Conservation (phyloP, 1,140 invertebrate genomes). For the Drosophila mojavensis region DNA sequence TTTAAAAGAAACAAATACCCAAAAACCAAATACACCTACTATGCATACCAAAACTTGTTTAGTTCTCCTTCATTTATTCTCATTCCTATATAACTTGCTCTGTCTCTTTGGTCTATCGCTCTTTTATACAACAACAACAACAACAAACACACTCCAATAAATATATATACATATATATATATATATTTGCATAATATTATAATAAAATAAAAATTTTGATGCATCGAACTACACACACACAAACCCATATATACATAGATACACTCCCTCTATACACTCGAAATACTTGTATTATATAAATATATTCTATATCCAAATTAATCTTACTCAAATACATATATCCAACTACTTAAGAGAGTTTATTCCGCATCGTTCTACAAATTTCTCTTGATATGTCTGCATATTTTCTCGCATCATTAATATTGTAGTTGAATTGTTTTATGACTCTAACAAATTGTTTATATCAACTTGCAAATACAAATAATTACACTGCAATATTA, state of each 20-base stretch:
- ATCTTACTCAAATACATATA: constrained; percentile 8
- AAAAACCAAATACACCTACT: constrained; percentile 56
- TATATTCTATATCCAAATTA: constrained; percentile 28
- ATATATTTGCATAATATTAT: constrained; percentile 28
- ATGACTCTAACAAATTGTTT: constrained; percentile 51
- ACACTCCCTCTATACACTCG: constrained; percentile 13
- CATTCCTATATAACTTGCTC: constrained; percentile 49
- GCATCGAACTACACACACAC: constrained; percentile 37
- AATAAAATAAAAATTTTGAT: constrained; percentile 26
- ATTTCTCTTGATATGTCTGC: constrained; percentile 63
- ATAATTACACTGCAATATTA: constrained; percentile 82
- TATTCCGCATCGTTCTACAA: constrained; percentile 38
- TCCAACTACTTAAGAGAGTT: constrained; percentile 6
- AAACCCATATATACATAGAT: not conserved
- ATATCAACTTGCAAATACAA: constrained; percentile 60
- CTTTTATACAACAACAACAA: constrained; percentile 31
- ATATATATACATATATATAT: constrained; percentile 34
- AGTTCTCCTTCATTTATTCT: constrained; percentile 32
- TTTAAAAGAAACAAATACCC: constrained; percentile 50
- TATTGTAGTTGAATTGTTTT: constrained; percentile 82
- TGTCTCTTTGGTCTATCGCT: constrained; percentile 70
- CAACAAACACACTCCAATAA: constrained; percentile 18
- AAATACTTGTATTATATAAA: constrained; percentile 23
- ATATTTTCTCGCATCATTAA: constrained; percentile 81
- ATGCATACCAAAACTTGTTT: constrained; percentile 69